Base-by-base conservation (phyloP, 1,140 invertebrate genomes). In the Dufourea novaeangliae region DNA sequence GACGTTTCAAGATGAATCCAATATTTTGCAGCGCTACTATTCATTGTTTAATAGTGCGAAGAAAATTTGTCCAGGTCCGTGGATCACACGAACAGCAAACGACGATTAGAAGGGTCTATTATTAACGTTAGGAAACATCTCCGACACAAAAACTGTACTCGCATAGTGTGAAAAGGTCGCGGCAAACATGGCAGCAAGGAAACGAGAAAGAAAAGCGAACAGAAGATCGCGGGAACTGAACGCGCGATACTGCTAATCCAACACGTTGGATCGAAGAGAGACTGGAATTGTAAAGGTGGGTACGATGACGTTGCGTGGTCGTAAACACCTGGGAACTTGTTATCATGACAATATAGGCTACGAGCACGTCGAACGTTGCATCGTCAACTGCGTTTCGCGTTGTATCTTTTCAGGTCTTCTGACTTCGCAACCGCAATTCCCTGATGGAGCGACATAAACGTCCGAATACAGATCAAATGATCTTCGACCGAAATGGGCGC, bases 291-390 rank as follows among this genome's bases (percentile, higher is more conserved):
- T 68, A 83, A 84, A 83, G 77, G 56, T 74, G 61, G 56, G 62
- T 76, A 72, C 50, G 62, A 80, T 84, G 81, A 84, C 77, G 82
- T 83, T 50, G 79, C 70, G 64, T 75, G 77, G 67, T 76, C 78
- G 77, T 80, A 84, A 80, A 83, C 77, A 84, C 71, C 71, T 80
- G 68, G 56, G 1, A 69, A 80, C 62, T 80, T 25, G 63, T 83
- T 79, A 73, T 73, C 78, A 57, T 46, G 34, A 44, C 63, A 52
- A 46, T 74, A 70, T 25, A 61, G 59, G 56, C 56, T 74, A 74
- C 32, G 50, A 52, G 56, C 56, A 59, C 57, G 64, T 44, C 56
- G 37, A 44, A 14, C 70, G 70, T 79, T 66, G 67, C 66, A 80
- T 64, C 73, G 72, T 32, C 27, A 39, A 68, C 50, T 57, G 25